Percentiles rank a stretch among this genome's conserved stretches.
phyloP scores from a whole-genome alignment of 2,113 vertebrate genomes.

The Columba janthina region DNA sequence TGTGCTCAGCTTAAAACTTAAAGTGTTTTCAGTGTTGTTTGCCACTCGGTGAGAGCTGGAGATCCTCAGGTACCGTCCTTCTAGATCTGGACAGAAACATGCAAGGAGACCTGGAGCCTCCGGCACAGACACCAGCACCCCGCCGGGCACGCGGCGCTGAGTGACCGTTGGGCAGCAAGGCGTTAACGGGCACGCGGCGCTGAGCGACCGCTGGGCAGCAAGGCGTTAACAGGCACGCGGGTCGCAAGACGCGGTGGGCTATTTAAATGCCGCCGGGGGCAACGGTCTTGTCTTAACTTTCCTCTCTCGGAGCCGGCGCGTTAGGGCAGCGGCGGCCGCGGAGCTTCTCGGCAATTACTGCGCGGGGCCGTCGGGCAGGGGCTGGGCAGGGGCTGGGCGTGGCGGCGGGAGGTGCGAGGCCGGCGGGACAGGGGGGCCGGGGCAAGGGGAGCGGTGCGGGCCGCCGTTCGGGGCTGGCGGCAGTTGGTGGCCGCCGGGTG shows the following conservation, averaged over 20 bases:
- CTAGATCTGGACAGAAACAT: not conserved
- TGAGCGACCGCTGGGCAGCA: too few relatives aligned
- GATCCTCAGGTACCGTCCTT: rapidly evolving
- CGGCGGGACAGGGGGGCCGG: too few relatives aligned
- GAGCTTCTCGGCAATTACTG: rapidly evolving
- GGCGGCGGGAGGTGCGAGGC: not conserved
- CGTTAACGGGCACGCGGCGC: not conserved
- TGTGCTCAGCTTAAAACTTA: rapidly evolving
- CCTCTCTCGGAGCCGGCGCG: rapidly evolving
- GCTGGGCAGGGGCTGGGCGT: too few relatives aligned
- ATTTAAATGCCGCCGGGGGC: rapidly evolving
- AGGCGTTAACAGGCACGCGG: too few relatives aligned
- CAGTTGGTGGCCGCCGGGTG: too few relatives aligned
- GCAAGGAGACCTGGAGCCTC: rapidly evolving
- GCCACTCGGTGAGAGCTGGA: rapidly evolving
- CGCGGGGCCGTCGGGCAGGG: not conserved
- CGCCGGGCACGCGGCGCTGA: rapidly evolving
- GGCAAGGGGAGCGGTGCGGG: rapidly evolving
- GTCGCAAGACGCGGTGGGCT: not conserved
- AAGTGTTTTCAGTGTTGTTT: rapidly evolving
- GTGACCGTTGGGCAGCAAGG: rapidly evolving
- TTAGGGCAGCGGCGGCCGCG: rapidly evolving
- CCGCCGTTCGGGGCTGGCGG: too few relatives aligned
- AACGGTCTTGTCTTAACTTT: rapidly evolving
- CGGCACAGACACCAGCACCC: rapidly evolving